phyloP scores from a whole-genome alignment of 2,888 invertebrate species.

The Trichogramma dendrolimi region DNA sequence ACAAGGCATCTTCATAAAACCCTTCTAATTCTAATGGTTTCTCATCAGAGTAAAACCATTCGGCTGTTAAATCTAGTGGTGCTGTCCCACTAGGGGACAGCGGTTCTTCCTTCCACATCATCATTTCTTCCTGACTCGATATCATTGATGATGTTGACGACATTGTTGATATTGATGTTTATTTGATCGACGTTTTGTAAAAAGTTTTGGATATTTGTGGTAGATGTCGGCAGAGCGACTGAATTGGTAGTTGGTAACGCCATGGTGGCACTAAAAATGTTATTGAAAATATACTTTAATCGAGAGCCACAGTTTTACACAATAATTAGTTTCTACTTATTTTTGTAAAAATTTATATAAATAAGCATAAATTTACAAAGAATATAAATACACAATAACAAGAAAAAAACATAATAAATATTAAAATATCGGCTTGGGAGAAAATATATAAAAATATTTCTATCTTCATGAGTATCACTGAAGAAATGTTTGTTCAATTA shows the following conservation, averaged over 20 bases:
- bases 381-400: not conserved
- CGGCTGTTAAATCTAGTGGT: conserved; percentile 45
- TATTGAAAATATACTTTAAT: conserved; percentile 1
- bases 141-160: conserved; percentile 35
- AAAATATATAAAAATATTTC: too few relatives aligned
- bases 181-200: conserved; percentile 30
- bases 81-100: conserved; percentile 53
- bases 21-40: conserved; percentile 36
- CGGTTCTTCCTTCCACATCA: conserved; percentile 57
- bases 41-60: conserved; percentile 45
- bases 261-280: conserved; percentile 74
- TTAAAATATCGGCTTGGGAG: too few relatives aligned
- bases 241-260: conserved; percentile 64
- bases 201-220: conserved; percentile 52
- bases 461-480: too few relatives aligned
- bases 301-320: not conserved
- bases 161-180: conserved; percentile 36
- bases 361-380: not conserved
- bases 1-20: conserved; percentile 34
- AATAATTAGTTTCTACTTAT: not conserved
- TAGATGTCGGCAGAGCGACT: conserved; percentile 58
- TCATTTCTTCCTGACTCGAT: conserved; percentile 40
- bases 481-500: too few relatives aligned
- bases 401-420: too few relatives aligned
- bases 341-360: not conserved